phyloP scores from a whole-genome alignment of 1,140 invertebrate species.

The Hycleus phaleratus region DNA sequence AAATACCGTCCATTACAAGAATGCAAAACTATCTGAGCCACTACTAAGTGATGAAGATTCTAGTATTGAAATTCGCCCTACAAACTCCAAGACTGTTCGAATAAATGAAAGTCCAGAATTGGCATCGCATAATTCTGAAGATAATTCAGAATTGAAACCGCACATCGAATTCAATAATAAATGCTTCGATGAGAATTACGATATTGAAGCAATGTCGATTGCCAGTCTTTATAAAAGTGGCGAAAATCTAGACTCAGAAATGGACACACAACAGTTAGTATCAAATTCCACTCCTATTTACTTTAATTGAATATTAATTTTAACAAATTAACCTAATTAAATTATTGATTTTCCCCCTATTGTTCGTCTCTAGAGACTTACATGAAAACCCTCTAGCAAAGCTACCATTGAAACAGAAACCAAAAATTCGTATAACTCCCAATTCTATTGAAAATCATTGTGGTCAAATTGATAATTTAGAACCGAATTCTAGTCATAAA shows the following conservation, averaged over 20 bases:
- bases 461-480: background rate
- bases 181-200: background rate
- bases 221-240: constrained; percentile 32
- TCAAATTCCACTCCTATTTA: background rate
- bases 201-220: constrained; percentile 36
- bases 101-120: no score
- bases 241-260: constrained; percentile 30
- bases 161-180: no score
- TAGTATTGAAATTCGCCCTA: no score
- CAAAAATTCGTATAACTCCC: constrained; percentile 8
- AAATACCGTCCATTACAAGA: no score
- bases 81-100: no score
- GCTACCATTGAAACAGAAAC: background rate
- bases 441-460: constrained; percentile 10
- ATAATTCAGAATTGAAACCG: no score
- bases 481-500: constrained; percentile 15
- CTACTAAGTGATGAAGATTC: no score
- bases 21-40: no score
- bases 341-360: constrained; percentile 15
- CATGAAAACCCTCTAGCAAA: no score
- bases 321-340: constrained; percentile 10
- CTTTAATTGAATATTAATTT: background rate
- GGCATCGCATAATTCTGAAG: no score
- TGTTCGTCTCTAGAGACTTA: no score
- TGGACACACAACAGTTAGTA: constrained; percentile 31